Evolutionary conservation across 2,888 invertebrate genomes (phyloP).

Genomic region (Andrena haemorrhoa): DNA sequence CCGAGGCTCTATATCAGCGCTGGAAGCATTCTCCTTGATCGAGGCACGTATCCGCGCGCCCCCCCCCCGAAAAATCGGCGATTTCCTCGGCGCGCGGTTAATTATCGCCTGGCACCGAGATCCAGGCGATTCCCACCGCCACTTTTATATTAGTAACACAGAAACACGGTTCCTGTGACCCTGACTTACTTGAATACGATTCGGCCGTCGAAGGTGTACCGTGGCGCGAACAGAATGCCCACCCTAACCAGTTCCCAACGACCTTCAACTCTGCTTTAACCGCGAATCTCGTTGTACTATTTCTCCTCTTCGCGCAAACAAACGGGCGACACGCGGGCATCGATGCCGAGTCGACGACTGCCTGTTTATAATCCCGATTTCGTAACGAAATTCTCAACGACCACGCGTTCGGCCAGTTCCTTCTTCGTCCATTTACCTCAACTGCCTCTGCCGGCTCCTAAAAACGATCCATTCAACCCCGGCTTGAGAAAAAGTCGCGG

Average conservation of each 20-base stretch:
- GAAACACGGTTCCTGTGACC: constrained; percentile 58
- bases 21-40: too few species aligned
- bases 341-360: not conserved
- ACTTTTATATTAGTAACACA: constrained; percentile 54
- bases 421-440: not conserved
- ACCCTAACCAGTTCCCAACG: constrained; percentile 62
- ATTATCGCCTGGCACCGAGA: constrained; percentile 16
- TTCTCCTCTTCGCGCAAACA: constrained; percentile 38
- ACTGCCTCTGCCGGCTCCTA: not conserved
- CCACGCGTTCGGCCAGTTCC: not conserved
- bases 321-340: not conserved
- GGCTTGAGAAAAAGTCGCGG: not conserved
- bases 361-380: constrained; percentile 23
- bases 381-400: constrained; percentile 10
- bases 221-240: constrained; percentile 47
- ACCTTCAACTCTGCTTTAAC: constrained; percentile 60
- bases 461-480: not conserved
- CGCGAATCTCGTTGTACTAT: constrained; percentile 55
- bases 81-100: too few species aligned
- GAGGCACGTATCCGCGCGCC: too few species aligned
- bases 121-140: constrained; percentile 27
- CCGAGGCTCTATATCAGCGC: too few species aligned
- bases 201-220: constrained; percentile 59
- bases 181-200: constrained; percentile 70
- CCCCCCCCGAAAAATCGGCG: constrained; percentile 22